Evolutionary conservation across 2,888 invertebrate species (phyloP), one percentile per base, ranked within the genome.

Genomic region (Nipponacmea schrenckii): DNA sequence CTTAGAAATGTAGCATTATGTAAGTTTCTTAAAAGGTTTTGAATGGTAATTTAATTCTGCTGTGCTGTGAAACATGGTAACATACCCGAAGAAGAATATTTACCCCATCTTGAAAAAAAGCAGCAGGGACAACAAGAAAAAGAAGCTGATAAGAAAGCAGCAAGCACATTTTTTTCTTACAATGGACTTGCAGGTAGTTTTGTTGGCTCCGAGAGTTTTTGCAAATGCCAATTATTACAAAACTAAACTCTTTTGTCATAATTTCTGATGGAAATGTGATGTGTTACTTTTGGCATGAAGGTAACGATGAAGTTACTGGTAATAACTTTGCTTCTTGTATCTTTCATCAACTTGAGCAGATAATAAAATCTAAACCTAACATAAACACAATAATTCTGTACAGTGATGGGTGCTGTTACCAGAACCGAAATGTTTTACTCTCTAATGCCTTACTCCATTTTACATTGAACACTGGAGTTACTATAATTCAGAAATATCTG

Each of bases 321-420:
- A 69, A 72, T 56, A 24, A 66, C 31, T 72, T 72, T 63, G 62
- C 69, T 1, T 65, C 69, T 1, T 72, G 69, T 45, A 20, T 68
- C 27, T n/a, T 31, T 15, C 45, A 69, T 46, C 45, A 65, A 45
- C 10, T 72, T 50, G 15, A 31, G 24, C 15, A 15, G 2, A n/a
- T 50, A 0, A 12, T n/a, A 56, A 0, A 31, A 8, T 26, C 26
- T 62, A 46, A 31, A 31, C n/a, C n/a, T n/a, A n/a, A 31, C 31
- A 31, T 7, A 31, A 31, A 70, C 24, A 65, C 70, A 48, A 26
- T 71, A n/a, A 63, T 73, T 26, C 62, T 77, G 12, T 77, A 64
- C 68, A 64, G 71, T 31, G 73, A 77, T 64, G 73, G 77, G 1
- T 77, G 74, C 45, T 44, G 69, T 45, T 73, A 74, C 46, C 74